phyloP scores from a whole-genome alignment of 2,797 vertebrate genomes.

The Hephaestus fuliginosus region DNA sequence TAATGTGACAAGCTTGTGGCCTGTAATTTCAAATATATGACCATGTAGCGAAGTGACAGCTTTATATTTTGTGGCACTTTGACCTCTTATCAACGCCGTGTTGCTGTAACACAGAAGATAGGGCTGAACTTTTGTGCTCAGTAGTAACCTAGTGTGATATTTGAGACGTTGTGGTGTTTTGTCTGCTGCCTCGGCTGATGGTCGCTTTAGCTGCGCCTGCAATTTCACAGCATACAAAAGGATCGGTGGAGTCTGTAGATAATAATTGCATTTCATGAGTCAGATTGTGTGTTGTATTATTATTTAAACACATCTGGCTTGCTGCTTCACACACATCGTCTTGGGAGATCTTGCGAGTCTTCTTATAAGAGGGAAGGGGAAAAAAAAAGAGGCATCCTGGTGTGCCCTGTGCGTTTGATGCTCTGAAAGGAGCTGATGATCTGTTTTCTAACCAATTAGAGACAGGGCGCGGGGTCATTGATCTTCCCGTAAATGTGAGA shows the following conservation, averaged over 20 bases:
- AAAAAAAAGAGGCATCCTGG: constrained; percentile 31
- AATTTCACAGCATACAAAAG: not conserved
- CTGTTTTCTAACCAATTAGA: constrained; percentile 76
- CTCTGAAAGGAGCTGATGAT: constrained; percentile 59
- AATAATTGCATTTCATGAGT: not conserved
- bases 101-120: not conserved
- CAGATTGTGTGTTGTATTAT: not conserved
- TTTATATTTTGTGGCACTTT: not conserved
- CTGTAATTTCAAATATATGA: not conserved
- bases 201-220: not conserved
- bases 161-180: not conserved
- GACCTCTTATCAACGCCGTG: not conserved
- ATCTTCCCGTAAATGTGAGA: constrained; percentile 74
- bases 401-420: constrained; percentile 49
- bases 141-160: not conserved
- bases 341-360: constrained; percentile 36
- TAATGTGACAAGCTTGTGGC: not conserved
- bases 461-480: constrained; percentile 63
- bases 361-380: not conserved
- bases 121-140: not conserved
- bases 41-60: not conserved
- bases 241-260: not conserved
- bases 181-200: not conserved
- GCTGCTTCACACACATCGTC: not conserved
- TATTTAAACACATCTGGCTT: not conserved